Evolutionary conservation across 2,888 invertebrate species (phyloP), one percentile per base, ranked within the genome.

Genomic region (Pollenia angustigena): DNA sequence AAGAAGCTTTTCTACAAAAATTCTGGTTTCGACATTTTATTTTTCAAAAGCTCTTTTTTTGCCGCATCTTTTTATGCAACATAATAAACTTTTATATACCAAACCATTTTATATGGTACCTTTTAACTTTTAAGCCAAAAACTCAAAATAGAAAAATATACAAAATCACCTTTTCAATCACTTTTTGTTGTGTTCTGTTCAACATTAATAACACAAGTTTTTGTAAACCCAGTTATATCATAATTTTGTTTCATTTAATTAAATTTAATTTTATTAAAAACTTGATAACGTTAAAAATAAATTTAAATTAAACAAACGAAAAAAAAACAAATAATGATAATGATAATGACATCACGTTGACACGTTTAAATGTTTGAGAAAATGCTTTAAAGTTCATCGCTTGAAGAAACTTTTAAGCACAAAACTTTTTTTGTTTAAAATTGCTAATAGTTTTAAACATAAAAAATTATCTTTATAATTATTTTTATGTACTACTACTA

Each of bases 301-400:
- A 32, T 32, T 32, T 9, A 44, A 10, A 62, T 44, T 44, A 44
- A 10, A 62, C 16, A 62, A 4, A 23, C 2, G 16, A 2, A 18
- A 48, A 50, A 32, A 66, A 66, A 48, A 54, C 7, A 32, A 32
- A 32, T 6, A 32, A 32, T 66, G 66, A 66, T 68, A 68, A 68
- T 50, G 52, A 69, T 68, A 68, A 68, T 50, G 52, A 69, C 50
- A 69, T 69, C 50, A 69, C 46, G 16, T 40, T 69, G 52, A 52
- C 58, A 58, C 40, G 32, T 56, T 58, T 58, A 58, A 58, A 14
- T 58, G 40, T 58, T 8, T 14, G 2, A 23, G 23, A 14, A 14
- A 32, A 32, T 12, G 8, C 58, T 4, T 4, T 9, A 58, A 40
- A 58, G 58, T 58, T 58, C 14, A 58, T 4, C 18, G 16, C 18